Percentiles rank a stretch among this genome's conserved stretches.
These are phyloP conservation scores for Thymelicus sylvestris DNA, from an alignment of 2,888 invertebrate species.

Conservation along the genomic window DNA sequence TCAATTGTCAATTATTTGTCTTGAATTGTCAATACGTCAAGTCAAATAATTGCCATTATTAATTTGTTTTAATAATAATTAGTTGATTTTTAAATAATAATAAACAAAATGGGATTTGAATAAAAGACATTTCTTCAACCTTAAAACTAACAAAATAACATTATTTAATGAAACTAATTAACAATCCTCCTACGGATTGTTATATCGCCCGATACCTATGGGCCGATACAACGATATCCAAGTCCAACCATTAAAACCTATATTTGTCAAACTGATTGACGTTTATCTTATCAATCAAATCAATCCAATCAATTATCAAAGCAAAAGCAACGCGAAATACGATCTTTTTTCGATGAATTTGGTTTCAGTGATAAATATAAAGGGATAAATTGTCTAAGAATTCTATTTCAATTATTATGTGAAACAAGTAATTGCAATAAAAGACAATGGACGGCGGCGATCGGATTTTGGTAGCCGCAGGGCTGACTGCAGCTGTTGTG, in stretches of 20 bases:
- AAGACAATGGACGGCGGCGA: constrained; percentile 89
- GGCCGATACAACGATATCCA: neutral
- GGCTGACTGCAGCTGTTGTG: constrained; percentile 91
- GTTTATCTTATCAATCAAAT: neutral
- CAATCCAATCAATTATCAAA: constrained; percentile 1
- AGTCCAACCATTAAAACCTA: neutral
- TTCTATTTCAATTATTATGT: constrained; percentile 23
- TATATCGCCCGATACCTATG: too few species aligned
- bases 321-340: constrained; percentile 3
- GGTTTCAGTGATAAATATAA: neutral
- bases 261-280: constrained; percentile 1
- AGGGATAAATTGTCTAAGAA: neutral
- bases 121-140: too few species aligned
- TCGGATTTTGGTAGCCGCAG: constrained; percentile 91
- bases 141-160: too few species aligned
- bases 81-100: too few species aligned
- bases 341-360: neutral
- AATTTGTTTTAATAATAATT: too few species aligned
- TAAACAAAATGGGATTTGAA: too few species aligned
- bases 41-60: too few species aligned
- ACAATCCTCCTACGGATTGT: too few species aligned
- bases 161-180: too few species aligned
- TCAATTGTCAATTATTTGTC: too few species aligned
- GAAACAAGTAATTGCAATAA: constrained; percentile 16
- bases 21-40: too few species aligned